phyloP scores from a whole-genome alignment of 2,113 vertebrate species.

The Kobus ellipsiprymnus region DNA sequence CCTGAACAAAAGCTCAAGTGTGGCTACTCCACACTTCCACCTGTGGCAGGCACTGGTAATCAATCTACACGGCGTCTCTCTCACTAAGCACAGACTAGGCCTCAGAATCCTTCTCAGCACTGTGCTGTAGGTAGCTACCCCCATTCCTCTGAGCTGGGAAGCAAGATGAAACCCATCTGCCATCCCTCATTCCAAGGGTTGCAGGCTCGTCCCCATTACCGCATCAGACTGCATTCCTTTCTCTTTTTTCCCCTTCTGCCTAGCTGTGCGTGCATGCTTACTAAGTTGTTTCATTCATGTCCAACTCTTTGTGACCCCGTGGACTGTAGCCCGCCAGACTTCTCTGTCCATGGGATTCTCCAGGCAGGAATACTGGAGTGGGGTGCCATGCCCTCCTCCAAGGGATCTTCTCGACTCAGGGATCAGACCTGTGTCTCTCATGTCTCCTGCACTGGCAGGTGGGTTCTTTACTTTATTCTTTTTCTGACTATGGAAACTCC shows the following conservation, averaged over 20 bases:
- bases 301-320: neutral
- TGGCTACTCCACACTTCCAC: neutral
- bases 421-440: neutral
- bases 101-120: neutral
- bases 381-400: neutral
- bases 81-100: neutral
- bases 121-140: neutral
- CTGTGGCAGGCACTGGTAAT: accelerated
- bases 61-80: accelerated
- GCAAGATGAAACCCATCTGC: neutral
- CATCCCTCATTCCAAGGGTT: neutral
- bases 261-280: neutral
- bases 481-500: neutral
- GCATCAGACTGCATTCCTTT: accelerated
- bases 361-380: neutral
- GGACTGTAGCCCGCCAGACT: neutral
- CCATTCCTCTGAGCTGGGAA: neutral
- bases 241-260: no score
- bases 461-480: neutral
- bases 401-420: neutral
- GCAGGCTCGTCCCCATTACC: accelerated
- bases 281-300: neutral
- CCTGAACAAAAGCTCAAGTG: neutral
- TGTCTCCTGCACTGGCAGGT: neutral
- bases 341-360: neutral